Base-by-base conservation (phyloP, 2,797 vertebrate genomes). In the Myotis myotis region DNA sequence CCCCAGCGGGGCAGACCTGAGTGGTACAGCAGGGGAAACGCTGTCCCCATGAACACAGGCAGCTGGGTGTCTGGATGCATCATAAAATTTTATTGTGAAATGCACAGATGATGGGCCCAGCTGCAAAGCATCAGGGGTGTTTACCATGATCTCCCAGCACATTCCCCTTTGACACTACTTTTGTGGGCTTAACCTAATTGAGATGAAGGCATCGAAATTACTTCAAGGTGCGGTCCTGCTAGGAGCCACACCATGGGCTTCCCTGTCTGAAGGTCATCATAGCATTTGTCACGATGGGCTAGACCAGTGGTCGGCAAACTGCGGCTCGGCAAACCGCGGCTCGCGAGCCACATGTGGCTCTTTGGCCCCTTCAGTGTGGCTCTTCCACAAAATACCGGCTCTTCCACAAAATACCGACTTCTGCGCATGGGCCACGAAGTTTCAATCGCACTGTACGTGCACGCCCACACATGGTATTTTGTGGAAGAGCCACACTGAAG, bases 81-180 rank as follows among this genome's bases (percentile, higher is more conserved):
- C 98, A 98, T 99, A 98, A 99, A 99, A 98, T 99, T 99, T 99
- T 99, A 99, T 98, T 98, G 98, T 98, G 98, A 99, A 99, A 99
- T 97, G 98, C 98, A 97, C 98, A 98, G 98, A 99, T 98, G 98
- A 99, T 98, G 98, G 98, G 96, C 97, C 98, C 99, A 99, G 99
- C 99, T 99, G 99, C 97, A 98, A 98, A 97, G 95, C 97, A 98
- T 98, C 97, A 97, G 89, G 89, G 97, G 95, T 97, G 97, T 98
- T 98, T 97, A 98, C 98, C 98, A 94, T 93, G 96, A 96, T 97
- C 97, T 98, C 97, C 97, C 96, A 94, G 97, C 95, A 91, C 12
- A 94, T 97, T 97, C 95, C 86, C 97, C 97, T 98, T 96, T 95
- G 97, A 98, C 98, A 96, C 96, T 95, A 93, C 96, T 98, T 98